Base-by-base conservation (phyloP, 2,888 invertebrate genomes). In the Andrena camellia region DNA sequence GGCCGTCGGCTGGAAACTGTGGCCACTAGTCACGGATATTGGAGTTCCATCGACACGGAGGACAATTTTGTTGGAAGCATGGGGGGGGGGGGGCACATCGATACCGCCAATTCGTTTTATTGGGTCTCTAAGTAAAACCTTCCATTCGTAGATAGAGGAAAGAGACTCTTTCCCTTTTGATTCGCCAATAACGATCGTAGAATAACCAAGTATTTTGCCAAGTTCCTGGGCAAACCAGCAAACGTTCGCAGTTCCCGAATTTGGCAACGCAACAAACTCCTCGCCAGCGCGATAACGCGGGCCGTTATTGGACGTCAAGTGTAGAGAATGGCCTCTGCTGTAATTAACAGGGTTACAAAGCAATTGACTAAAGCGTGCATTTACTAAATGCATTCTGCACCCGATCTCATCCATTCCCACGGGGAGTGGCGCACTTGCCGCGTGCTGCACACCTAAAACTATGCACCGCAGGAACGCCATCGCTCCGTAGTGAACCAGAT, bases 301-400 rank as follows among this genome's bases (percentile, higher is more conserved):
- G 13, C 26, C 35, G 63, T 70, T 73, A 42, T 54, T 54, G 73
- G 17, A 57, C 57, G 63, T 57, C 76, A 59, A 60, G 17, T 29
- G 31, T 35, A 13, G 52, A n/a, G 67, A 62, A 50, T 42, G 31
- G 69, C 31, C 23, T 13, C 8, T 48, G 50, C 17, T 6, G 35
- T 80, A 82, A 82, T 82, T 75, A 80, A 80, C 81, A 31, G 71
- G 42, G 64, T 73, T 77, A 64, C 76, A 66, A 72, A 69, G 81
- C 78, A 76, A 78, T 84, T 67, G 78, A 72, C 60, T 75, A 82
- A 74, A 78, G 62, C 78, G 76, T 54, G 73, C 77, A 83, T 84
- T 84, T 74, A 62, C 70, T 57, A 74, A 80, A 80, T 77, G 71
- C 79, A 77, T 76, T 73, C 76, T 66, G n/a, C 68, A 20, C 57